These are phyloP conservation scores for Drosophila neotestacea DNA, from an alignment of 2,888 invertebrate genomes.

Conservation along the genomic window DNA sequence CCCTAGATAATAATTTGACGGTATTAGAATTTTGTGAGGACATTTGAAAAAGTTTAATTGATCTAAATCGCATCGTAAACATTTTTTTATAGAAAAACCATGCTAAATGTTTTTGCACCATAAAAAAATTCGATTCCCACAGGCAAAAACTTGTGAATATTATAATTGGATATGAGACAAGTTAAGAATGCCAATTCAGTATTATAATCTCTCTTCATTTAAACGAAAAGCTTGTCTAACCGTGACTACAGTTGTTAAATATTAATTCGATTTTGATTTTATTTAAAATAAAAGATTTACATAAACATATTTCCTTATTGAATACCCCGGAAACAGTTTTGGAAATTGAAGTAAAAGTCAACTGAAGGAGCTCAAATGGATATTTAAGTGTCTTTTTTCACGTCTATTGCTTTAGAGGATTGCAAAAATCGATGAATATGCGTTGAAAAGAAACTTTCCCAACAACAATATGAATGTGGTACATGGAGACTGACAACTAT, in stretches of 20 bases:
- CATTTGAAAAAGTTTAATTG: too few species aligned
- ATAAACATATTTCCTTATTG: background rate
- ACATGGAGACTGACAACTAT: slow-evolving; percentile 54
- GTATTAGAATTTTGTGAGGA: too few species aligned
- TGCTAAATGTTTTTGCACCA: too few species aligned
- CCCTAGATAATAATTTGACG: too few species aligned
- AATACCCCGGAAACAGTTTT: slow-evolving; percentile 9
- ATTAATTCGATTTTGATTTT: slow-evolving; percentile 1
- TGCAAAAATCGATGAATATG: slow-evolving; percentile 39
- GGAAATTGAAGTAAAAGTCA: slow-evolving; percentile 4
- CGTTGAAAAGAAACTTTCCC: slow-evolving; percentile 55
- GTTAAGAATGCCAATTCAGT: background rate
- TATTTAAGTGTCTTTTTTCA: slow-evolving; percentile 32
- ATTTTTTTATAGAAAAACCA: too few species aligned
- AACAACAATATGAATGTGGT: slow-evolving; percentile 45
- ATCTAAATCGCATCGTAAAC: too few species aligned
- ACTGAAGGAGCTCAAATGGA: slow-evolving; percentile 13
- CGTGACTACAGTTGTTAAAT: background rate
- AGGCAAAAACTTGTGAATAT: background rate
- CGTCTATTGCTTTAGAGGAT: slow-evolving; percentile 11
- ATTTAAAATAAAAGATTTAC: background rate
- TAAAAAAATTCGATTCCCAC: too few species aligned
- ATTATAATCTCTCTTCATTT: too few species aligned
- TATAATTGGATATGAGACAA: background rate
- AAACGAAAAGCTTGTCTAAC: too few species aligned